A percentile compares a stretch with the other conserved stretches of the same genome.
Evolutionary conservation across 2,113 vertebrate species (phyloP).

Genomic region (Perognathus longimembris): DNA sequence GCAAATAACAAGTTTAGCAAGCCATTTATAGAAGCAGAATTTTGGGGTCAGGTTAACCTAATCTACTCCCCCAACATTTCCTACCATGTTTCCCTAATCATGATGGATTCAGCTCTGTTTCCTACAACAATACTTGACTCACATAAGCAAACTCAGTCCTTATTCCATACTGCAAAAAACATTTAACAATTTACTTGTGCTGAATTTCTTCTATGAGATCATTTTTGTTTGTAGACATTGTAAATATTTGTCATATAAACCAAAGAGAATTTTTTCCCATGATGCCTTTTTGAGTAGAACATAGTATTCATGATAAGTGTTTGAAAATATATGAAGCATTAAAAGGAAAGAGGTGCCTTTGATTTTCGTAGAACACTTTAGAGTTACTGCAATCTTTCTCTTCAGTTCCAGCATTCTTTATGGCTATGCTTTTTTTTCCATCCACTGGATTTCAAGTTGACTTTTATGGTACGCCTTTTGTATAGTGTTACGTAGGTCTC

Average conservation of each 20-base stretch:
- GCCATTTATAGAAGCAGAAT: no score
- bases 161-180: fast-evolving
- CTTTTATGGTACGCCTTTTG: slow-evolving; percentile 1
- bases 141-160: fast-evolving
- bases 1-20: no score
- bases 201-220: neutral
- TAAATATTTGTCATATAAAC: neutral
- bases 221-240: neutral
- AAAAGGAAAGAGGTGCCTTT: neutral
- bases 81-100: no score
- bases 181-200: no score
- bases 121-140: no score
- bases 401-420: neutral
- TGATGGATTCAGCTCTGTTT: no score
- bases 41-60: no score
- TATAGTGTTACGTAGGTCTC: slow-evolving; percentile 19
- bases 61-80: no score
- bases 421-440: neutral
- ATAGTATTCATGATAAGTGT: neutral
- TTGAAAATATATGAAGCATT: no score
- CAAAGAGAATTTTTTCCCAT: neutral
- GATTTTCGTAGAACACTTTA: neutral
- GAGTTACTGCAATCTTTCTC: neutral
- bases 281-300: neutral
- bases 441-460: neutral